Evolutionary conservation across 2,113 vertebrate species (phyloP).

Genomic region (Ascaphus truei): DNA sequence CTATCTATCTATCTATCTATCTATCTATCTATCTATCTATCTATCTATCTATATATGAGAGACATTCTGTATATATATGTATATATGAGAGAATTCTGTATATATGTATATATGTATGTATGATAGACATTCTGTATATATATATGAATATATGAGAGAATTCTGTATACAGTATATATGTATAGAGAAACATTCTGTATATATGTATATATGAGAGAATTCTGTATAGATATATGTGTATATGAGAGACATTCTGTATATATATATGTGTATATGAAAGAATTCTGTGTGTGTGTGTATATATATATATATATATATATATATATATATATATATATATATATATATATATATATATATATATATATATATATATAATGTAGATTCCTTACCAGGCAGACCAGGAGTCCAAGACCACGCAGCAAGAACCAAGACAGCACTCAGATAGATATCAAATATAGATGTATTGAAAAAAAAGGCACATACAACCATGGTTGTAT

Average conservation of each 20-base stretch:
- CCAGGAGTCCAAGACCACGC: no score
- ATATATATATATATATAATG: no score
- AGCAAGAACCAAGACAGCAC: no score
- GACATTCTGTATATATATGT: not conserved
- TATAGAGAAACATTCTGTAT: not conserved
- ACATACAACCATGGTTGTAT: no score
- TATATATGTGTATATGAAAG: not conserved
- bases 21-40: not conserved
- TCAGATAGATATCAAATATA: no score
- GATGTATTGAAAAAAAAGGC: no score
- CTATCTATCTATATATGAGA: not conserved
- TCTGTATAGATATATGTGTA: not conserved
- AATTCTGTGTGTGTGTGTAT: not conserved
- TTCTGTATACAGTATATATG: not conserved
- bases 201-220: not conserved
- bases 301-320: not conserved
- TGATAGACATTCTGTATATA: not conserved
- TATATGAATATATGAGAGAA: not conserved
- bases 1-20: conserved; percentile 3
- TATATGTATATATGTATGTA: not conserved
- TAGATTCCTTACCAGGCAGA: no score
- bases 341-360: not conserved
- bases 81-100: not conserved
- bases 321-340: not conserved
- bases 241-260: not conserved